These are phyloP conservation scores for Procapra przewalskii DNA, from an alignment of 2,113 vertebrate genomes.

Conservation along the genomic window DNA sequence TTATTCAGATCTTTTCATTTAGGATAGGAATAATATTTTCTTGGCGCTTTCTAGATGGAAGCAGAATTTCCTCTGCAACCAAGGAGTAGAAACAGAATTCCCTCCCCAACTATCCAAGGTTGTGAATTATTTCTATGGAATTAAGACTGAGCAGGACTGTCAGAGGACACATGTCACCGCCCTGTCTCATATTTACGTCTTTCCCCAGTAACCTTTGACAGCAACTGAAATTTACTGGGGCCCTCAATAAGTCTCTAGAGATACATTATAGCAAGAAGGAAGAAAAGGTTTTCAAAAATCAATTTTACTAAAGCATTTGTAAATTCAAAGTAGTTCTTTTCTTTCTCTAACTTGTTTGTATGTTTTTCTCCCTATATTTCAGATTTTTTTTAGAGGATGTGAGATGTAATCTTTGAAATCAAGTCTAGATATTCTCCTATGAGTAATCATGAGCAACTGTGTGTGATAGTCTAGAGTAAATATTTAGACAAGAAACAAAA, in stretches of 20 bases:
- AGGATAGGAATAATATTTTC: not conserved
- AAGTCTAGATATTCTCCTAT: not conserved
- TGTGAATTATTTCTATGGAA: not conserved
- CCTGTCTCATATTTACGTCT: not conserved
- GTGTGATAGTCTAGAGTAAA: not conserved
- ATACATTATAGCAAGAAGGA: not conserved
- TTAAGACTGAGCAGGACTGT: not conserved
- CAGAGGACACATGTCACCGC: not conserved
- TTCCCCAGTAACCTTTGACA: not conserved
- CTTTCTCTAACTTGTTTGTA: not conserved
- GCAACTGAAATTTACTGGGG: not conserved
- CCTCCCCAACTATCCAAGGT: not conserved
- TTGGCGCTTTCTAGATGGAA: not conserved
- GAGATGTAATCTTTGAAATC: not conserved
- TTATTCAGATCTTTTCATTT: not conserved
- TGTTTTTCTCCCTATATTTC: not conserved
- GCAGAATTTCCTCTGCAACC: not conserved
- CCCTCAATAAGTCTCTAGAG: not conserved
- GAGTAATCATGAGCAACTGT: not conserved
- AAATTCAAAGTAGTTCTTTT: not conserved
- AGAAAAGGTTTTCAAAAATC: not conserved
- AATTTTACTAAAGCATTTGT: not conserved
- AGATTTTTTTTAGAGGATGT: not conserved
- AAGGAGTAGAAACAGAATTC: not conserved
- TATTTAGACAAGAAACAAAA: conserved; percentile 44